Conservation (phyloP, 2,113 vertebrate genomes). For the Tupaia chinensis region DNA sequence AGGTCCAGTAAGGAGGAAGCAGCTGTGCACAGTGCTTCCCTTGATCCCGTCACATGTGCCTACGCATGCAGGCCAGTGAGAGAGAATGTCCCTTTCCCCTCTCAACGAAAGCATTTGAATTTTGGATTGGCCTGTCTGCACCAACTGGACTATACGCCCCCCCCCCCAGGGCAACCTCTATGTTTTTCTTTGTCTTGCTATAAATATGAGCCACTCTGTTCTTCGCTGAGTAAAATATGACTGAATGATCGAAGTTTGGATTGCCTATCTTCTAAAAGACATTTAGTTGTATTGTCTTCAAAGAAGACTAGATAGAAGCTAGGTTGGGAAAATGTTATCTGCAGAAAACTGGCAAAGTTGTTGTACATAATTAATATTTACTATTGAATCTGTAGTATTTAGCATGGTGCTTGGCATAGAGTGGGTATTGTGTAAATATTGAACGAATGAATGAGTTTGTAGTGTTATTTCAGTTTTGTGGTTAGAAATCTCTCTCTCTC, state of each 20-base stretch:
- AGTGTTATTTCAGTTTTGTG: neutral
- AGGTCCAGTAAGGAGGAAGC: neutral
- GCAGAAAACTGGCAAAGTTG: neutral
- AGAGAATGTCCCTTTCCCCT: neutral
- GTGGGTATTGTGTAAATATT: neutral
- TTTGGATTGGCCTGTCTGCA: neutral
- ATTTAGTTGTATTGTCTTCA: neutral
- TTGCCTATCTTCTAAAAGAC: neutral
- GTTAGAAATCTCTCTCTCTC: neutral
- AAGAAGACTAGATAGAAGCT: neutral
- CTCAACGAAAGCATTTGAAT: neutral
- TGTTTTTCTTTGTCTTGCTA: neutral
- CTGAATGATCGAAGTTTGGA: neutral
- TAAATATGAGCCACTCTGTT: neutral
- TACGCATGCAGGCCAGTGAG: neutral
- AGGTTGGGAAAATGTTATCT: neutral
- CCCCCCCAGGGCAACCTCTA: neutral
- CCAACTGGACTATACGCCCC: neutral
- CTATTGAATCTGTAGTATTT: neutral
- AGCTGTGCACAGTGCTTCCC: accelerated
- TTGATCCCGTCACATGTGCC: neutral
- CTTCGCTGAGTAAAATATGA: neutral
- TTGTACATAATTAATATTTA: neutral
- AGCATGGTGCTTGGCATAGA: neutral
- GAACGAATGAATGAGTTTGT: slow-evolving; percentile 45